Evolutionary conservation across 1,140 invertebrate genomes (phyloP).

Genomic region (Scaptodrosophila lebanonensis): DNA sequence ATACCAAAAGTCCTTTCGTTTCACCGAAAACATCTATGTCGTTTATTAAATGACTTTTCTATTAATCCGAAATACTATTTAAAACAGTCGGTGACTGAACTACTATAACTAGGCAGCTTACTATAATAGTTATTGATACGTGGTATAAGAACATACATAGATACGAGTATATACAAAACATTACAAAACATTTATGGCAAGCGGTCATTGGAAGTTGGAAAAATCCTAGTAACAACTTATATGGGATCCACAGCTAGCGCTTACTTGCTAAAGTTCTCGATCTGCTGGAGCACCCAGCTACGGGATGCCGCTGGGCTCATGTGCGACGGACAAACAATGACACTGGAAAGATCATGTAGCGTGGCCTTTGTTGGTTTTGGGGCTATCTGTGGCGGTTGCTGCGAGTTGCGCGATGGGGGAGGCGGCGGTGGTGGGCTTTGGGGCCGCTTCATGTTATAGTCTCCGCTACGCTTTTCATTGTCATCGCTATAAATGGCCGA

Average conservation of each 20-base stretch:
- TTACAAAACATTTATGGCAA: constrained; percentile 51
- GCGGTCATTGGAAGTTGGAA: background rate
- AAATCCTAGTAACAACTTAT: too few relatives aligned
- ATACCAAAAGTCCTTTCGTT: too few relatives aligned
- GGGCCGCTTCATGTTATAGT: constrained; percentile 46
- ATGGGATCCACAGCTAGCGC: background rate
- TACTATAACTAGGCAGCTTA: too few relatives aligned
- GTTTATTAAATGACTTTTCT: constrained; percentile 58
- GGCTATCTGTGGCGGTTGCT: constrained; percentile 44
- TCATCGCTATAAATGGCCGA: constrained; percentile 90
- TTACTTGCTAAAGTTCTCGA: constrained; percentile 74
- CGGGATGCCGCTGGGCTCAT: constrained; percentile 59
- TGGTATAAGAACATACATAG: constrained; percentile 23
- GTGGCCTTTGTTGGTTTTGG: constrained; percentile 45
- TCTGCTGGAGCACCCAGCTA: constrained; percentile 74
- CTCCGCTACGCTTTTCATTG: constrained; percentile 76
- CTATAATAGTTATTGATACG: constrained; percentile 1
- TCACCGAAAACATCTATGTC: too few relatives aligned
- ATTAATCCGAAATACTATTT: constrained; percentile 27
- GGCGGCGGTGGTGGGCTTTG: constrained; percentile 58
- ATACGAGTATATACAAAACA: constrained; percentile 13
- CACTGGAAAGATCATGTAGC: constrained; percentile 24
- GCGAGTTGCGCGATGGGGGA: constrained; percentile 32
- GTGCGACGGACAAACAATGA: constrained; percentile 38
- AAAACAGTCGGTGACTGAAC: constrained; percentile 57